Conservation (phyloP, 2,113 vertebrate genomes). For the Emydocephalus ijimae region DNA sequence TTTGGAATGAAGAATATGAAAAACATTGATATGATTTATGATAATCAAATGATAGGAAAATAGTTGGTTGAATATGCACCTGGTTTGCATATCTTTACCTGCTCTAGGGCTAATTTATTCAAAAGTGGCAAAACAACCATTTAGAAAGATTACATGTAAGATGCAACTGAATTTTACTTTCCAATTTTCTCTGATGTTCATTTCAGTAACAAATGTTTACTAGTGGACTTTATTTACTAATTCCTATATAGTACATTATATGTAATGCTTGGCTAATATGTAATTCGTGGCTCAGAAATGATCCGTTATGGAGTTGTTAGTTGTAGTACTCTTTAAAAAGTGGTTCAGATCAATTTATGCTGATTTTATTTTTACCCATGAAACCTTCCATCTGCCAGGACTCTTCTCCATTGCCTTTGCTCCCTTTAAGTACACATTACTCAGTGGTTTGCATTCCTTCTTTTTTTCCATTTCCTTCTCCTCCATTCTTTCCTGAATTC, state of each 20-base stretch:
- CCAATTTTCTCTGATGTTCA: background rate
- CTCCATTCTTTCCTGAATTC: background rate
- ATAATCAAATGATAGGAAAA: background rate
- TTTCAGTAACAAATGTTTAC: background rate
- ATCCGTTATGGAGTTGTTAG: background rate
- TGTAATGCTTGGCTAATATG: background rate
- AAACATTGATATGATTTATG: slow-evolving; percentile 8
- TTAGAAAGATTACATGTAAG: background rate
- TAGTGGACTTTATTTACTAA: background rate
- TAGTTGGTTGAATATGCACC: background rate
- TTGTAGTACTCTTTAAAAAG: background rate
- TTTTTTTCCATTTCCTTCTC: background rate
- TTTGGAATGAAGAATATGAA: slow-evolving; percentile 36
- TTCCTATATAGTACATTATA: background rate
- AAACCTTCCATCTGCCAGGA: background rate
- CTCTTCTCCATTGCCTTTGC: background rate
- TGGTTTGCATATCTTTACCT: too few species aligned
- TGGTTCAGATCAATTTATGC: background rate
- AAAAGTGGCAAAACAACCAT: background rate
- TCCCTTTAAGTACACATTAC: background rate
- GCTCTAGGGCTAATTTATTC: background rate
- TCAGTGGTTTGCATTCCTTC: background rate
- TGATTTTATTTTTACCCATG: background rate
- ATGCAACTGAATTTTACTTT: background rate
- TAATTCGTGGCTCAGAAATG: background rate